Conservation (phyloP, 2,113 vertebrate species). For the Lasiurus borealis region DNA sequence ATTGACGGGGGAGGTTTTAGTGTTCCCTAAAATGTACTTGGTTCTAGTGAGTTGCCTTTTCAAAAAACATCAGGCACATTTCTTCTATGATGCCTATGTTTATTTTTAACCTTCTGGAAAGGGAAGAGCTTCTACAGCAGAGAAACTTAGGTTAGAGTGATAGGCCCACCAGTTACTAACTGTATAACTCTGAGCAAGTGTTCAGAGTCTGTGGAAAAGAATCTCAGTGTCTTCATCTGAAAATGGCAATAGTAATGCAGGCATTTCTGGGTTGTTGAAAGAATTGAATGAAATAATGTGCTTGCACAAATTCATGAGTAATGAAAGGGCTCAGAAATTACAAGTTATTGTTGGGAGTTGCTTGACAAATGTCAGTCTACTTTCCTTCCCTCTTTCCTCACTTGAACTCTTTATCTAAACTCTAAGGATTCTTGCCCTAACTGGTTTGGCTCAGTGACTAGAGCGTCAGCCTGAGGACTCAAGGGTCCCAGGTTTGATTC, state of each 20-base stretch:
- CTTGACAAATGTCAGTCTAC: neutral
- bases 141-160: neutral
- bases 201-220: neutral
- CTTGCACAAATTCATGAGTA: neutral
- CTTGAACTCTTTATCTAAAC: slow-evolving; percentile 2
- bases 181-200: neutral
- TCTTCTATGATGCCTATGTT: neutral
- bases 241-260: neutral
- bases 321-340: slow-evolving; percentile 30
- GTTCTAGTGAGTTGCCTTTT: neutral
- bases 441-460: no score
- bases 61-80: neutral
- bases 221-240: neutral
- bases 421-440: neutral
- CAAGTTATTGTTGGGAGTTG: neutral
- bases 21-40: neutral
- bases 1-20: neutral
- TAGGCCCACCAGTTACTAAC: neutral
- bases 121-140: neutral
- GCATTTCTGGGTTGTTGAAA: neutral
- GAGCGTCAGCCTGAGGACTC: no score
- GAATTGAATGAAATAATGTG: slow-evolving; percentile 41
- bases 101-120: slow-evolving; percentile 22
- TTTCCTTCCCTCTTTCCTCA: neutral
- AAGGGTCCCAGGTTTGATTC: no score